Evolutionary conservation across 92 coral and sea anemone species (phyloP).

Genomic region (Palythoa grandis): DNA sequence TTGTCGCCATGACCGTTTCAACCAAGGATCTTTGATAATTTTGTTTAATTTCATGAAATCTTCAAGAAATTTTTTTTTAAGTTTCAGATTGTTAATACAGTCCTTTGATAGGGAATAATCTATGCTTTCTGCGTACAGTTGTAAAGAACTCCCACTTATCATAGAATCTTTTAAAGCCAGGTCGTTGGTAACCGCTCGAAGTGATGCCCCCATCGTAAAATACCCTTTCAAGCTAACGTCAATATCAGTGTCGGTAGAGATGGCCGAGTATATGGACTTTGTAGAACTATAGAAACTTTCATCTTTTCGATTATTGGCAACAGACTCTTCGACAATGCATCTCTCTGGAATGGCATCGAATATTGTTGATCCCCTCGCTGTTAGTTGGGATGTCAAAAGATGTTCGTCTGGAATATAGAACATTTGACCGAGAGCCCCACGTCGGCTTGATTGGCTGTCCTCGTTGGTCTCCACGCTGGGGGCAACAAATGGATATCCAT

Average conservation of each 20-base stretch:
- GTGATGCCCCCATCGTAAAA: conserved; percentile 46
- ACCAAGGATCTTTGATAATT: conserved; percentile 45
- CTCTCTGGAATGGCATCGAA: conserved; percentile 23
- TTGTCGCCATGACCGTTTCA: conserved; percentile 50
- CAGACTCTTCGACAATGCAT: not conserved
- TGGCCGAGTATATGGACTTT: conserved; percentile 22
- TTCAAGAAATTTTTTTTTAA: not conserved
- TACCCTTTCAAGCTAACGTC: conserved; percentile 26
- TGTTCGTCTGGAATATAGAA: conserved; percentile 59
- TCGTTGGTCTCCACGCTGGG: not conserved
- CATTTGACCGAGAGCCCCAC: conserved; percentile 56
- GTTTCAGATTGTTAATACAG: not conserved
- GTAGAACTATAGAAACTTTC: conserved; percentile 19
- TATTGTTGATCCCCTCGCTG: conserved; percentile 50
- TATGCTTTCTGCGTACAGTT: not conserved
- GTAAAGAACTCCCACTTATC: conserved; percentile 3
- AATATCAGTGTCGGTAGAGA: conserved; percentile 27
- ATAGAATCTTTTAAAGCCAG: not conserved
- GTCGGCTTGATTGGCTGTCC: not conserved
- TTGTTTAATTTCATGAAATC: not conserved
- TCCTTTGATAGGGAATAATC: conserved; percentile 8
- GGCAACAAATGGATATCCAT: not conserved
- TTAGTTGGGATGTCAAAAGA: conserved; percentile 50
- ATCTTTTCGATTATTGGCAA: not conserved
- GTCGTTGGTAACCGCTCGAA: conserved; percentile 22